These are phyloP conservation scores for Lateolabrax maculatus DNA, from an alignment of 2,797 vertebrate species.

Conservation along the genomic window DNA sequence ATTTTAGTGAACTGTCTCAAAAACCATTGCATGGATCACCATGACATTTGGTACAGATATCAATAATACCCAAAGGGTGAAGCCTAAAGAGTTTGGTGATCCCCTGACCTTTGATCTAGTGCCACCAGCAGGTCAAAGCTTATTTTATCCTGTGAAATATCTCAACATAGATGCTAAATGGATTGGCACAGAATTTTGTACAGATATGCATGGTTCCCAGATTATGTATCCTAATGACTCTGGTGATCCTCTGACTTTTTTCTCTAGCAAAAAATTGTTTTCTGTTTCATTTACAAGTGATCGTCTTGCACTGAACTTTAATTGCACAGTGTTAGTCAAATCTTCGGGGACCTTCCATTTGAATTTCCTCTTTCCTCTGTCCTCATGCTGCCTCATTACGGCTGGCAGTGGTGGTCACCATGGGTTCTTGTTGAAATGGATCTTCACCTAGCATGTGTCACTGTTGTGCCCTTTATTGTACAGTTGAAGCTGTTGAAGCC, in stretches of 20 bases:
- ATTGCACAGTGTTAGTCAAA: too few relatives aligned
- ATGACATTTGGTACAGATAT: not conserved
- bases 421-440: constrained; percentile 37
- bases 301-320: not conserved
- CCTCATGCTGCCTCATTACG: constrained; percentile 8
- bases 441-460: constrained; percentile 42
- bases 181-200: too few relatives aligned
- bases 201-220: too few relatives aligned
- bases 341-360: not conserved
- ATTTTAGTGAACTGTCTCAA: too few relatives aligned
- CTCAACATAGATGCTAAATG: too few relatives aligned
- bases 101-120: too few relatives aligned
- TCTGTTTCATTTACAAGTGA: not conserved
- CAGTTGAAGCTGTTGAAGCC: constrained; percentile 11
- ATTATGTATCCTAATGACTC: too few relatives aligned
- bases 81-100: too few relatives aligned
- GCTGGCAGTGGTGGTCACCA: not conserved
- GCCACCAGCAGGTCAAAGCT: not conserved
- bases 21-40: too few relatives aligned
- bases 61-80: not conserved
- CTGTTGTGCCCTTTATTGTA: constrained; percentile 38
- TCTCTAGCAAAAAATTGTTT: too few relatives aligned
- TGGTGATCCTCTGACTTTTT: too few relatives aligned
- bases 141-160: too few relatives aligned
- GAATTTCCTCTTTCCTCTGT: constrained; percentile 18